Evolutionary conservation across 2,113 vertebrate species (phyloP), one percentile per base, ranked within the genome.

Genomic region (Microtus richardsoni): DNA sequence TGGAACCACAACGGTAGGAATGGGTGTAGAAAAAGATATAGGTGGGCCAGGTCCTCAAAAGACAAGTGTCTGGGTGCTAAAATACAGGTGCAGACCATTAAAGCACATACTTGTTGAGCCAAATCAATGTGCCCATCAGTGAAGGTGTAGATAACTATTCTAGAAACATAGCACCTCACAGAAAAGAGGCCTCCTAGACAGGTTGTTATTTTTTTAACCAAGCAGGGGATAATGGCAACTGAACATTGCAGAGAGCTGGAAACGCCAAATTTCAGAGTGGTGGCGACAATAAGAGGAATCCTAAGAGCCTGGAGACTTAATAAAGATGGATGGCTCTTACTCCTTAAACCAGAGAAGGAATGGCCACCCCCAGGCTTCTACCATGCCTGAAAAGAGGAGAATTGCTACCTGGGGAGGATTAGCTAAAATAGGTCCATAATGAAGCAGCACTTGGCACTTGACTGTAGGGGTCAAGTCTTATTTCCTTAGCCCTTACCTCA

Each of bases 341-440:
- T 22, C 5, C 30, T 87, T 94, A 30, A 88, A 64, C 79, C 93
- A 52, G 71, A 88, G 95, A 90, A 93, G 39, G 49, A 93, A 71
- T 83, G 10, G 41, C 60, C 21, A 88, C 94, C 70, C 30, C 44
- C n/a, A 79, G 90, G 41, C 47, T 83, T 91, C 87, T 68, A 33
- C 3, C 24, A 2, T 60, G 22, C 47, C 88, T 92, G 90, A 92
- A 95, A 97, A 95, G 90, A 94, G 62, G 24, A 95, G 88, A 64
- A 75, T 79, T 49, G 88, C 62, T 64, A 62, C 66, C 91, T 78
- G 39, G 0, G 30, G 83, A 91, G 85, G 41, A 93, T 95, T 83
- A 88, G 44, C 77, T 91, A 77, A 95, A 94, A 97, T 28, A 93
- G 91, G 66, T 22, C 73, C 22, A 26, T 89, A 75, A 97, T 74